Evolutionary conservation across 2,888 invertebrate species (phyloP).

Genomic region (Elmis aenea): DNA sequence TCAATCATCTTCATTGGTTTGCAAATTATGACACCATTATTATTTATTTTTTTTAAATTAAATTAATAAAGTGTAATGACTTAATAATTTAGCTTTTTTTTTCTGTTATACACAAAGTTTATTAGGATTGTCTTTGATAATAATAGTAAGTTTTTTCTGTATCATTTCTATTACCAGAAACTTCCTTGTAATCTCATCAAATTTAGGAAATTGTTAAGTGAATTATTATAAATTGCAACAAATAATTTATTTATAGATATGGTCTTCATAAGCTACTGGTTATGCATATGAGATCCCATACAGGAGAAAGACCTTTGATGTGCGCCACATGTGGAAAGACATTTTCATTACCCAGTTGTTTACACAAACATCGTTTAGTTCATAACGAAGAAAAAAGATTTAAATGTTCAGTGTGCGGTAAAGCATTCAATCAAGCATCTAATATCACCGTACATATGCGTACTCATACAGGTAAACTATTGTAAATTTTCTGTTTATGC

Average conservation of each 20-base stretch:
- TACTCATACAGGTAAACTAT: conserved; percentile 37
- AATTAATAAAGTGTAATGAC: too few relatives aligned
- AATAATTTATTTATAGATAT: conserved; percentile 30
- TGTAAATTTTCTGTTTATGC: neutral
- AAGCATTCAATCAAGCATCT: conserved; percentile 40
- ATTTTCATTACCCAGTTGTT: conserved; percentile 41
- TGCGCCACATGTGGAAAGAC: conserved; percentile 42
- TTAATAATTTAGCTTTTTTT: too few relatives aligned
- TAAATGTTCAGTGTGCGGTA: conserved; percentile 40
- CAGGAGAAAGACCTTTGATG: conserved; percentile 41
- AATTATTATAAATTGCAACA: too few relatives aligned
- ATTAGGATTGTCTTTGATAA: too few relatives aligned
- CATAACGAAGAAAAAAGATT: conserved; percentile 38
- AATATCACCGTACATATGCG: conserved; percentile 40
- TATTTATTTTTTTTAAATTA: too few relatives aligned
- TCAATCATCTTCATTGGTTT: too few relatives aligned
- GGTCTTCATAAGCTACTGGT: conserved; percentile 38
- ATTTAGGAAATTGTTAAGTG: too few relatives aligned
- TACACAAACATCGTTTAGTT: conserved; percentile 40
- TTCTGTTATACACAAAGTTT: too few relatives aligned
- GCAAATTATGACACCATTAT: too few relatives aligned
- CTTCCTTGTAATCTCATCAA: too few relatives aligned
- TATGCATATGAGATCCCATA: conserved; percentile 42
- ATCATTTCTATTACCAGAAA: too few relatives aligned
- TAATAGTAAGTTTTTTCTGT: too few relatives aligned